These are phyloP conservation scores for Agrotis segetum DNA, from an alignment of 2,888 invertebrate species.

Conservation along the genomic window DNA sequence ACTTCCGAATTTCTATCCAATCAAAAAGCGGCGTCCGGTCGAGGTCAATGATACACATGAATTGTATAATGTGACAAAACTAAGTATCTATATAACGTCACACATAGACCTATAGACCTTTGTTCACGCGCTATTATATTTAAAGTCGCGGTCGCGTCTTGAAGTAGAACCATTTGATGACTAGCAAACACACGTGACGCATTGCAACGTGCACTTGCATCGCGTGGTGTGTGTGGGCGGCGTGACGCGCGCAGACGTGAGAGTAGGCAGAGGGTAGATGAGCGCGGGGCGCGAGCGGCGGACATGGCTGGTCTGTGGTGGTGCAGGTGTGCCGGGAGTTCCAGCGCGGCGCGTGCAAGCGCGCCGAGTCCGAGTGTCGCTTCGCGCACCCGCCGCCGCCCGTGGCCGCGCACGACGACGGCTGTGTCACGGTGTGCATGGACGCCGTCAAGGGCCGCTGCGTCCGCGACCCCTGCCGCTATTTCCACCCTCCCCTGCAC, in stretches of 20 bases:
- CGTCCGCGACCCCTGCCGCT: slow-evolving; percentile 99
- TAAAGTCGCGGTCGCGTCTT: slow-evolving; percentile 39
- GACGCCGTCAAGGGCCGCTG: slow-evolving; percentile 99
- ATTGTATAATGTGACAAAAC: slow-evolving; percentile 54
- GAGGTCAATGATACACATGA: slow-evolving; percentile 65
- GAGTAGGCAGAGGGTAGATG: slow-evolving; percentile 62
- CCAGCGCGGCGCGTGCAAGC: slow-evolving; percentile 99
- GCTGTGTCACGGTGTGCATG: slow-evolving; percentile 99
- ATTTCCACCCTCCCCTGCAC: slow-evolving; percentile 99
- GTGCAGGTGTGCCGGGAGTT: slow-evolving; percentile 99
- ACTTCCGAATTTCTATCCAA: slow-evolving; percentile 41
- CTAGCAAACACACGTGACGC: slow-evolving; percentile 49
- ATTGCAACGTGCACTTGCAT: slow-evolving; percentile 53
- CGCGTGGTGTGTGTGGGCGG: slow-evolving; percentile 58
- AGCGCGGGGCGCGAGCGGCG: slow-evolving; percentile 76
- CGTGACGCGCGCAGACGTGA: slow-evolving; percentile 50
- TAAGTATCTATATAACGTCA: slow-evolving; percentile 40
- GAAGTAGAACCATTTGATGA: slow-evolving; percentile 4
- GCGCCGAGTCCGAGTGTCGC: slow-evolving; percentile 99
- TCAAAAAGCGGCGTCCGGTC: slow-evolving; percentile 88
- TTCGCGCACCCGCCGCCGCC: slow-evolving; percentile 99
- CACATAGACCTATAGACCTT: slow-evolving; percentile 42
- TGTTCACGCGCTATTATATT: slow-evolving; percentile 30
- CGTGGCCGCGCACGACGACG: slow-evolving; percentile 99
- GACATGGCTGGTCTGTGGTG: slow-evolving; percentile 87